Evolutionary conservation across 2,113 vertebrate species (phyloP), one percentile per base, ranked within the genome.

Genomic region (Himantopus leucocephalus): DNA sequence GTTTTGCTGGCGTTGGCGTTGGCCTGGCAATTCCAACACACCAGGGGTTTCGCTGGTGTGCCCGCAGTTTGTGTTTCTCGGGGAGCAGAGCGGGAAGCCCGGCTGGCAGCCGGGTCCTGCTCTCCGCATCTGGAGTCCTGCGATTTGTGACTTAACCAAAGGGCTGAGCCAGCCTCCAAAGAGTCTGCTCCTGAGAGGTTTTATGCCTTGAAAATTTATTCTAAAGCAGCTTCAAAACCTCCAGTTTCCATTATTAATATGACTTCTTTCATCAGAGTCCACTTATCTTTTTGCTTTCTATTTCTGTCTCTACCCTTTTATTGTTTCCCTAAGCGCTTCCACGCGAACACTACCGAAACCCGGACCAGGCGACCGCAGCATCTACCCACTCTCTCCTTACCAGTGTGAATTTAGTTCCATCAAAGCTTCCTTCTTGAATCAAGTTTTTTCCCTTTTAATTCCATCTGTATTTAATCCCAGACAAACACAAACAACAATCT

Each of bases 381-480:
- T 32, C 83, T 8, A 27, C 68, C 48, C 9, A 13, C 92, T 74
- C 77, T 60, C 63, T 71, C 56, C 88, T 85, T 62, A 72, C 82
- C 88, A 73, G 60, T 68, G 41, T 55, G 55, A 78, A 72, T 84
- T 95, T 30, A 63, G 91, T 75, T 26, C 90, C 90, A 68, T 87
- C 96, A 90, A 77, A 97, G 92, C 91, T 58, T 62, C 91, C 70
- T 73, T 53, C 62, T 20, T 41, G 8, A 68, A 45, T 32, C 45
- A 2, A 86, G 76, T 1, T 26, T 47, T 74, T 32, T 18, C 8
- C 21, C 7, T 81, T 94, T 91, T 70, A 92, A 85, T 92, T 96
- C 96, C 94, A 97, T 96, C 96, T 97, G 96, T 97, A 94, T 94
- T 95, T 96, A 96, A 96, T 97, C 93, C 94, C 92, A 95, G 91